phyloP scores from a whole-genome alignment of 2,797 vertebrate genomes.

The Lateolabrax maculatus region DNA sequence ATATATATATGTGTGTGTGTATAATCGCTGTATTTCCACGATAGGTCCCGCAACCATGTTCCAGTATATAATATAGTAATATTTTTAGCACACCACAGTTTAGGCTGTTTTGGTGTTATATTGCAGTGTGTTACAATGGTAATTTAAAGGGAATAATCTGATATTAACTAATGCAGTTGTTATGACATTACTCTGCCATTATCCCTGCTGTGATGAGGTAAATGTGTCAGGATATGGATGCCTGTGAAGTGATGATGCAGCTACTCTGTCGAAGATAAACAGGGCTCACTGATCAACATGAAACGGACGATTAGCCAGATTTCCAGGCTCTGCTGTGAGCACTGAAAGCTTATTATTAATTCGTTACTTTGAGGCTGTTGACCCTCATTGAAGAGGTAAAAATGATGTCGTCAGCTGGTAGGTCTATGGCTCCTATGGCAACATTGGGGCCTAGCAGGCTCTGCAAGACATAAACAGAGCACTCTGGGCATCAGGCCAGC shows the following conservation, averaged over 20 bases:
- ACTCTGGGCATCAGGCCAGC: constrained; percentile 58
- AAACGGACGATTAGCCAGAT: constrained; percentile 4
- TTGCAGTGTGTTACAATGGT: not conserved
- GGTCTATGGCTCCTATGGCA: constrained; percentile 58
- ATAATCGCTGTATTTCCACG: not conserved
- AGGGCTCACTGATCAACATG: constrained; percentile 6
- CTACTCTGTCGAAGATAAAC: constrained; percentile 60
- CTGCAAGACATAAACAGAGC: constrained; percentile 70
- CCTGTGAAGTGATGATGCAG: constrained; percentile 65
- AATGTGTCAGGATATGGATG: constrained; percentile 49
- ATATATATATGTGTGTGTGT: too few species aligned
- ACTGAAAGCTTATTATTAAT: not conserved
- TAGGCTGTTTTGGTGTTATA: not conserved
- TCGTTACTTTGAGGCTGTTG: constrained; percentile 45
- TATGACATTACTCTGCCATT: not conserved
- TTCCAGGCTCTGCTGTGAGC: not conserved
- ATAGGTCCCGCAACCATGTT: not conserved
- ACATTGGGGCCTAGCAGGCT: constrained; percentile 72
- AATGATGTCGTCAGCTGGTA: constrained; percentile 45
- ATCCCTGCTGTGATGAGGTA: constrained; percentile 10
- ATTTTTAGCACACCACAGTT: not conserved
- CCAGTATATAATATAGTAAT: not conserved
- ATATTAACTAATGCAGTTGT: not conserved
- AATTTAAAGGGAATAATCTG: not conserved
- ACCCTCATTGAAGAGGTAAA: constrained; percentile 19